Evolutionary conservation across 2,888 invertebrate genomes (phyloP), one percentile per base, ranked within the genome.

Genomic region (Torymus texanus): DNA sequence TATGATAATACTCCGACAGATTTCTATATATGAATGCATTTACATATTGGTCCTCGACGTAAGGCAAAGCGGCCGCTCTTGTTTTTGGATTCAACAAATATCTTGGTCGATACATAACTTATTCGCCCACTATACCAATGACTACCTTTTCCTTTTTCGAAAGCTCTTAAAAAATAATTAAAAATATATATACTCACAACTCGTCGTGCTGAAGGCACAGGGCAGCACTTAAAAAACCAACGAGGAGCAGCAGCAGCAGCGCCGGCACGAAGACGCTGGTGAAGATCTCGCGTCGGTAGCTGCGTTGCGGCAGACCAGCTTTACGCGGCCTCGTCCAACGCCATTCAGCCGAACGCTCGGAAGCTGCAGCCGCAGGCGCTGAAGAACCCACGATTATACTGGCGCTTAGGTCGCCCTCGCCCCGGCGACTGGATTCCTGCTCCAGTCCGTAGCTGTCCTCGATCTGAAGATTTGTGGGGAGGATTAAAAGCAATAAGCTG

Each of bases 151-250:
- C 13, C n/a, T 24, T 55, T 59, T 14, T 50, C 16, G 56, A 41
- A 16, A 58, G n/a, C 5, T 5, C n/a, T 8, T 16, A 0, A 58
- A 56, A 59, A 50, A 51, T 63, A 41, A 65, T 16, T n/a, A 65
- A 65, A 16, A 65, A 66, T 16, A 41, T 50, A 12, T 18, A 62
- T 86, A 94, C 95, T 95, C 90, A 96, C 95, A 95, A 92, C 87
- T 94, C 94, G 83, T 94, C 94, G 85, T 95, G 94, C 83, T 95
- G 94, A 83, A 95, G 94, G 88, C 96, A 96, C 13, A 96, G 91
- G 0, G 95, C 93, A 2, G 94, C 93, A 0, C 95, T 94, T 2
- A 96, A 88, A 10, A 95, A 91, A 2, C 94, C 92, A 1, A 94
- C 92, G 1, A 95, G 90, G 18, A 95, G 87, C 63, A 95, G 89